Evolutionary conservation across 2,888 invertebrate species (phyloP).

Genomic region (Orthosia cruda): DNA sequence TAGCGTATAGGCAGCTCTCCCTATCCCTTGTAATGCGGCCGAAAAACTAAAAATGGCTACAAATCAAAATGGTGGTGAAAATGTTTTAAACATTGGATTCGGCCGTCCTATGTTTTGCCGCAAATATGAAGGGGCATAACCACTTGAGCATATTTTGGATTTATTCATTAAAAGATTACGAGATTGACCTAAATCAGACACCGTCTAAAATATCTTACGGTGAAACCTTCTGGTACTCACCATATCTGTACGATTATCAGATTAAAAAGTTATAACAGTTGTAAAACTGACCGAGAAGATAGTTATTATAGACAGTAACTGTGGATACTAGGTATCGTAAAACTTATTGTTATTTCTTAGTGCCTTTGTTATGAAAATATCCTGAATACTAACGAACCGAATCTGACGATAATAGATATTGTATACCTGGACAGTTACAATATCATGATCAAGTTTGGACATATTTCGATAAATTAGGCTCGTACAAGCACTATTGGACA

Average conservation of each 20-base stretch:
- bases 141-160: neutral
- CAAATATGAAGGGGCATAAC: constrained; percentile 1
- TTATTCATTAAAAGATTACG: constrained; percentile 28
- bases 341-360: constrained; percentile 32
- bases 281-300: constrained; percentile 19
- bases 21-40: too few species aligned
- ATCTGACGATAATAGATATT: neutral
- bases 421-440: neutral
- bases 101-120: neutral
- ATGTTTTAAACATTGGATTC: too few species aligned
- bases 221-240: constrained; percentile 6
- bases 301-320: constrained; percentile 17
- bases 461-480: neutral
- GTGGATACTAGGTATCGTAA: constrained; percentile 7
- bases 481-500: neutral
- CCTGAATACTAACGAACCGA: neutral
- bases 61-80: too few species aligned
- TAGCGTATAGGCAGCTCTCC: too few species aligned
- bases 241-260: constrained; percentile 20
- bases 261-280: constrained; percentile 42
- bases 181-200: constrained; percentile 15
- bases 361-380: neutral
- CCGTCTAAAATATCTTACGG: constrained; percentile 27
- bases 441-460: neutral
- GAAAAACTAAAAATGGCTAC: too few species aligned